Evolutionary conservation across 2,797 vertebrate species (phyloP), one percentile per base, ranked within the genome.

Genomic region (Discoglossus pictus): DNA sequence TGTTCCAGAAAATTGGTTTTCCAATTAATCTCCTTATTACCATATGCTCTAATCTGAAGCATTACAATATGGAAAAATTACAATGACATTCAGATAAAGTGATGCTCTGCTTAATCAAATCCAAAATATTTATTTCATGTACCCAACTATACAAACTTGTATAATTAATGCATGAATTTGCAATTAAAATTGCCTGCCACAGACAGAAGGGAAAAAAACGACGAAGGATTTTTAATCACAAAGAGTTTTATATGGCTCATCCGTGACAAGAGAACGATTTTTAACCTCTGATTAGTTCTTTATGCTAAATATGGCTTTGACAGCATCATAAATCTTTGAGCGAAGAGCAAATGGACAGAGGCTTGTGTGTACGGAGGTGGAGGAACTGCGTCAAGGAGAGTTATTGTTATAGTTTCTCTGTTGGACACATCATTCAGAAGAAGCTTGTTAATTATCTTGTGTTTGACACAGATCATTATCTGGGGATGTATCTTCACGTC

Each of bases 1-100:
- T 48, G 65, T 59, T 74, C 61, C 61, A 61, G 80, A 78, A 82
- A 80, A 78, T 15, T 73, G 72, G 71, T 75, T 47, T 75, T 79
- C 76, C 78, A 80, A 75, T 68, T 74, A 86, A 79, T 78, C 77
- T 65, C 63, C 62, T 74, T 16, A 72, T 61, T 74, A 77, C 85
- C 80, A 76, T 84, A 86, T 85, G 86, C 72, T 84, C 73, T 77
- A 75, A 84, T 81, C 76, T 81, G 77, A 82, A 84, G 67, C 47
- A 4, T 74, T 61, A 74, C 73, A 8, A 61, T 11, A 66, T 52
- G 76, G 73, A 81, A 74, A 70, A 82, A 79, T 73, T 70, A 82
- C 1, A 36, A 78, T 75, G 84, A 81, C 81, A 88, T 74, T 50
- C 75, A 84, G 80, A 83, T 80, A 60, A 80, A 89, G 72, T 43